A percentile compares a stretch with the other conserved stretches of the same genome.
phyloP scores from a whole-genome alignment of 2,113 vertebrate species.

The Lates calcarifer region DNA sequence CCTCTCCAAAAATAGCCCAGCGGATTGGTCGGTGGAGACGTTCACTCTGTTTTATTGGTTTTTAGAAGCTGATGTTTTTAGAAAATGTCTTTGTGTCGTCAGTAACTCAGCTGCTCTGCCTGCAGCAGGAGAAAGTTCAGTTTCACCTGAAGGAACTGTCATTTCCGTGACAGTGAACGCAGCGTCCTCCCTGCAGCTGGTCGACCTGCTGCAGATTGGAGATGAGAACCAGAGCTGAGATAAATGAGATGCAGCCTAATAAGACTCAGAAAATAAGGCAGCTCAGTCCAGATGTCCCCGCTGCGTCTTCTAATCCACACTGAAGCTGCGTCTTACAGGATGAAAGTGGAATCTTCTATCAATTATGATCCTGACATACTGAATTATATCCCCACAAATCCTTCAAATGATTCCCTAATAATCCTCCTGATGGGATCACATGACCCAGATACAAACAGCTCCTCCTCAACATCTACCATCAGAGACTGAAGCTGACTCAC shows the following conservation, averaged over 20 bases:
- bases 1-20: conserved; percentile 52
- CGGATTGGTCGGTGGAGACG: conserved; percentile 46
- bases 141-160: no score
- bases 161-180: not conserved
- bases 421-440: conserved; percentile 78
- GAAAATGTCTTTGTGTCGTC: conserved; percentile 65
- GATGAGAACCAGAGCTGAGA: conserved; percentile 12
- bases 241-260: conserved; percentile 63
- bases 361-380: conserved; percentile 82
- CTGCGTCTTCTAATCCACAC: conserved; percentile 68
- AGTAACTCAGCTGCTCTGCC: conserved; percentile 48
- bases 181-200: not conserved
- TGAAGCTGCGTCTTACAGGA: conserved; percentile 67
- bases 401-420: conserved; percentile 78
- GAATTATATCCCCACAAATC: conserved; percentile 80
- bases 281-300: conserved; percentile 79
- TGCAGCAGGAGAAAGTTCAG: no score
- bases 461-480: no score
- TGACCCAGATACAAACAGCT: conserved; percentile 64
- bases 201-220: conserved; percentile 19
- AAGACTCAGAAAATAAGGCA: conserved; percentile 70
- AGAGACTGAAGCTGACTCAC: no score
- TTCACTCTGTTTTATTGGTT: conserved; percentile 72
- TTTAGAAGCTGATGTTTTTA: conserved; percentile 64
- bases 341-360: conserved; percentile 81